Percentiles rank a stretch among this genome's conserved stretches.
These are phyloP conservation scores for Neostethus bicornis DNA, from an alignment of 2,797 vertebrate species.

Conservation along the genomic window DNA sequence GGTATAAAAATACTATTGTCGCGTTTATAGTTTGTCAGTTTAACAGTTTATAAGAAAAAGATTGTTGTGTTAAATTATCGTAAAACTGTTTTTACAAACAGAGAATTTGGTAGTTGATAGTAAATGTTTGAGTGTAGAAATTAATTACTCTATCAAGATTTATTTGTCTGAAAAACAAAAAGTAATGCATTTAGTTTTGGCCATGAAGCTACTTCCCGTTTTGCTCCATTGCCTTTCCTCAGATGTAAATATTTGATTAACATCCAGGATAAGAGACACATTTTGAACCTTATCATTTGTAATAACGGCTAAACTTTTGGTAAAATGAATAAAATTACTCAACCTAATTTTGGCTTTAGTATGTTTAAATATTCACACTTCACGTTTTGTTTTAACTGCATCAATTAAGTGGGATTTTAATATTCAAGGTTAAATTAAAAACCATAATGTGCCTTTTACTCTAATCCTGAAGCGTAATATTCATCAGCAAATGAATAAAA, in stretches of 20 bases:
- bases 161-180: constrained; percentile 2
- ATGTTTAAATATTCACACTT: constrained; percentile 5
- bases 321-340: too few relatives aligned
- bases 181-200: constrained; percentile 13
- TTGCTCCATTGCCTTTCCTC: too few relatives aligned
- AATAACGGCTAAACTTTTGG: constrained; percentile 11
- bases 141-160: not conserved
- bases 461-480: constrained; percentile 19
- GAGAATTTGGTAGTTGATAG: not conserved
- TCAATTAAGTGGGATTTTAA: constrained; percentile 13
- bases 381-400: constrained; percentile 25
- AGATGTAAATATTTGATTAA: constrained; percentile 14
- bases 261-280: not conserved
- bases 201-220: constrained; percentile 11
- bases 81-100: constrained; percentile 13
- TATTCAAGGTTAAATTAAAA: constrained; percentile 18
- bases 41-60: too few relatives aligned
- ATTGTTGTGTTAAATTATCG: too few relatives aligned
- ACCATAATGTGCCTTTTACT: constrained; percentile 49
- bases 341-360: too few relatives aligned
- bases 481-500: constrained; percentile 11
- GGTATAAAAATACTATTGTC: too few relatives aligned
- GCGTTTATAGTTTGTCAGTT: not conserved
- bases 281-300: constrained; percentile 12
- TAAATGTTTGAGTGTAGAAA: not conserved